Conservation (phyloP, 1,140 invertebrate species). For the Neodiprion virginianus region DNA sequence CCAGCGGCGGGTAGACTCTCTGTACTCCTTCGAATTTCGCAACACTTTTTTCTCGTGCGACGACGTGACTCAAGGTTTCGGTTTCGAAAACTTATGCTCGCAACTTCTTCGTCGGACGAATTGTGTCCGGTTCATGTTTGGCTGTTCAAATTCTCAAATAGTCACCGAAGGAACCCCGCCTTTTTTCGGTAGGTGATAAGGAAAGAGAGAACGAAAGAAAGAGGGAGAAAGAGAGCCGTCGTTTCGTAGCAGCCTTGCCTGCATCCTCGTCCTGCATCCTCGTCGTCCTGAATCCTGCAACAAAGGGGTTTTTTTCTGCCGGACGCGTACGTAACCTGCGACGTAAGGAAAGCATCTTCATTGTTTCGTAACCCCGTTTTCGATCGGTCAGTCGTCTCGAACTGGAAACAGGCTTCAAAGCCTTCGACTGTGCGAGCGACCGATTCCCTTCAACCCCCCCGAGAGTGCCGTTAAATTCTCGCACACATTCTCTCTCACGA, state of each 20-base stretch:
- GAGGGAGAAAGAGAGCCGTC: conserved; percentile 17
- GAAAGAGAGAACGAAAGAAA: conserved; percentile 20
- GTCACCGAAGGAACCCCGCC: not conserved
- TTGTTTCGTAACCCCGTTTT: not conserved
- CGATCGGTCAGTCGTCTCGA: too few species aligned
- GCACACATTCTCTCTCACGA: too few species aligned
- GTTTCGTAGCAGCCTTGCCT: not conserved
- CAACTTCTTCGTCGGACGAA: too few species aligned
- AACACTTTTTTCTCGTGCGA: not conserved
- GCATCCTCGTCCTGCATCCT: not conserved
- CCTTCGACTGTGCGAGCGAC: too few species aligned
- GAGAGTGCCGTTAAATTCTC: too few species aligned
- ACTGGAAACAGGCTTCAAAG: too few species aligned
- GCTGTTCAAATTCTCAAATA: not conserved
- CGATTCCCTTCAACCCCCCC: too few species aligned
- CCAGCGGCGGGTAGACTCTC: too few species aligned
- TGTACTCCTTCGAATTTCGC: not conserved
- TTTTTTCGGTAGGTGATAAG: not conserved
- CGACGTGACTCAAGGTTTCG: not conserved
- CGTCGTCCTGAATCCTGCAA: not conserved
- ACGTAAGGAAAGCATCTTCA: not conserved
- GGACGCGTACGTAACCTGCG: not conserved
- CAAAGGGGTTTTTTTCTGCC: not conserved
- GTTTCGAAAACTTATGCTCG: not conserved
- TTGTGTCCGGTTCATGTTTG: too few species aligned